Percentiles rank a stretch among this genome's conserved stretches.
Evolutionary conservation across 2,888 invertebrate genomes (phyloP).

Genomic region (Tipula helvola): DNA sequence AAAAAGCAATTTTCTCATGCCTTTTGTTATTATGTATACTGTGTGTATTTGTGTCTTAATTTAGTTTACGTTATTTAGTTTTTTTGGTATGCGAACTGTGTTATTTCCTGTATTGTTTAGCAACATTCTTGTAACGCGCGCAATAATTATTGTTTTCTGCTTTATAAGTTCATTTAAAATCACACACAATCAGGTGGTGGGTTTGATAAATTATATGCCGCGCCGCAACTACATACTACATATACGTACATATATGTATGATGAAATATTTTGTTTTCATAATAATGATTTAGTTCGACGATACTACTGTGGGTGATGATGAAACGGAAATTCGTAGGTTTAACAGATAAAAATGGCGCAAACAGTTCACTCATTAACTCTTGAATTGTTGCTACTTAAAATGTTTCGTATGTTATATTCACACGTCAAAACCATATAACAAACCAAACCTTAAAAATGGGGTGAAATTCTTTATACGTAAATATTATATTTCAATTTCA

Average conservation of each 20-base stretch:
- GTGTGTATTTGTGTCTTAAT: background rate
- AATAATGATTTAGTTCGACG: background rate
- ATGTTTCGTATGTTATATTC: background rate
- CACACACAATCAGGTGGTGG: background rate
- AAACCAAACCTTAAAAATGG: background rate
- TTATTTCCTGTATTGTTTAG: conserved; percentile 4
- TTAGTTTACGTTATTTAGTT: background rate
- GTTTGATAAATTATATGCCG: background rate
- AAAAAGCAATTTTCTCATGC: background rate
- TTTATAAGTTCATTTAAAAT: background rate
- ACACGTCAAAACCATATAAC: background rate
- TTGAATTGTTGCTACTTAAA: background rate
- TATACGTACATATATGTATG: background rate
- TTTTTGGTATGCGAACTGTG: background rate
- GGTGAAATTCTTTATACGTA: background rate
- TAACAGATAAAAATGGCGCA: background rate
- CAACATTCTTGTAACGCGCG: conserved; percentile 4
- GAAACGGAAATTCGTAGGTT: background rate
- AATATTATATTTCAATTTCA: background rate
- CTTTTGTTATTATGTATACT: background rate
- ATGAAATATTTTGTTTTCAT: background rate
- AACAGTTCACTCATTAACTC: background rate
- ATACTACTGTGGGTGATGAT: background rate
- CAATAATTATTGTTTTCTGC: background rate
- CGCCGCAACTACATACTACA: background rate